These are phyloP conservation scores for Drosophila biarmipes DNA, from an alignment of 1,140 invertebrate genomes.

Conservation along the genomic window DNA sequence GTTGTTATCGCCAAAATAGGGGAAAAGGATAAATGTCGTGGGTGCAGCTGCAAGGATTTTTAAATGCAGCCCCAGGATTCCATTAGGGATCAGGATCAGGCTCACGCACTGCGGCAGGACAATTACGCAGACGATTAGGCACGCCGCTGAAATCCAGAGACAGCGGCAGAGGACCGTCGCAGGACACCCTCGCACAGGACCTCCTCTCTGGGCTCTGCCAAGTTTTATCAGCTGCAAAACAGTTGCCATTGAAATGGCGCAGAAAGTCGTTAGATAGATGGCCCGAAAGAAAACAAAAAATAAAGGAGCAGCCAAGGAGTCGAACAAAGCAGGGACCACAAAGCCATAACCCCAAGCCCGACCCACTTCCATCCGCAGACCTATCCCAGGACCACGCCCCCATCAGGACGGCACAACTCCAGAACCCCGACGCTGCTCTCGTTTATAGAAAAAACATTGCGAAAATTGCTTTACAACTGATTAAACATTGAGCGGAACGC, in stretches of 20 bases:
- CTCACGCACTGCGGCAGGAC: constrained; percentile 65
- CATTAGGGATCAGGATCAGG: constrained; percentile 49
- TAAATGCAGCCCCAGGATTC: constrained; percentile 37
- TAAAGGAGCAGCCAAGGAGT: constrained; percentile 53
- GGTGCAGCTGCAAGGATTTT: constrained; percentile 64
- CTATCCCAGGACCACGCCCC: constrained; percentile 32
- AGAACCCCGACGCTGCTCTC: constrained; percentile 32
- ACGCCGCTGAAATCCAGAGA: constrained; percentile 53
- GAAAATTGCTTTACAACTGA: constrained; percentile 82
- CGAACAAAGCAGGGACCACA: constrained; percentile 29
- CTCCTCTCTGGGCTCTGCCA: constrained; percentile 52
- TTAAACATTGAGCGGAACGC: constrained; percentile 78
- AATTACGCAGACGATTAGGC: constrained; percentile 83
- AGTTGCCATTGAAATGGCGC: constrained; percentile 80
- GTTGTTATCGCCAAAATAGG: constrained; percentile 25
- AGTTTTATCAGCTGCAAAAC: constrained; percentile 81
- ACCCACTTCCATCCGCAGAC: constrained; percentile 9
- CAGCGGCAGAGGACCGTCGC: constrained; percentile 15
- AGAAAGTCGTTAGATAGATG: constrained; percentile 80
- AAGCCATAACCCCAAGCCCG: constrained; percentile 38
- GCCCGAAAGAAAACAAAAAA: constrained; percentile 48
- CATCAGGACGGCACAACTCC: not conserved
- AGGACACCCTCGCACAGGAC: constrained; percentile 19
- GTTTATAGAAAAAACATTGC: constrained; percentile 80
- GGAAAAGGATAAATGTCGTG: constrained; percentile 23